Evolutionary conservation across 2,113 vertebrate species (phyloP), one percentile per base, ranked within the genome.

Genomic region (Diphyllodes magnificus): DNA sequence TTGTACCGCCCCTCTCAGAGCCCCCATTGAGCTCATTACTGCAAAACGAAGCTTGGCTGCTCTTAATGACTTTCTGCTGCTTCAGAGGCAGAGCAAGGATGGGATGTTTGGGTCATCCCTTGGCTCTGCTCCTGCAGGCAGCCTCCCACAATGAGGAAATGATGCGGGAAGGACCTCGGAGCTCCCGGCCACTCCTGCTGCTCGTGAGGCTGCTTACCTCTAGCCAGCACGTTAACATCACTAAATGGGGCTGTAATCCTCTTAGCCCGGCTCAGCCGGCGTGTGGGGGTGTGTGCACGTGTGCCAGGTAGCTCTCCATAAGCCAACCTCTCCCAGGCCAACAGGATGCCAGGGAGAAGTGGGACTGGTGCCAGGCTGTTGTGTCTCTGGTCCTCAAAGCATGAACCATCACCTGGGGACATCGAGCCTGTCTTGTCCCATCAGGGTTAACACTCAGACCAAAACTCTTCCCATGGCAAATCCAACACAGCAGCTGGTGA

Each of bases 171-270:
- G 70, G 42, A 86, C 61, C 44, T 65, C 2, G 7, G 70, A 51
- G 15, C 35, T 85, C 53, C 53, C 7, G 8, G 39, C 28, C 47
- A 27, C 27, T 70, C 51, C 54, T 49, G 11, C 54, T 4, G 5
- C 61, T 33, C 0, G 0, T 47, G 78, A 84, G 42, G 61, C 77
- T 60, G 61, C 65, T 93, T 73, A 25, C 9, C 63, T 76, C 17
- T 1, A 2, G 73, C 77, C 53, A 9, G 71, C n/a, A 35, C 0
- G 0, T 65, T 59, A 85, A 78, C 49, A 56, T 69, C 69, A n/a
- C 24, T 18, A 30, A 63, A 71, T 4, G 6, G 70, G 86, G 65
- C 88, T 87, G 80, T 80, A 96, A 95, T 96, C 93, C 88, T 91
- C 90, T 97, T 95, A 96, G 61, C 64, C 10, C 40, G n/a, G 92